Percentiles rank a stretch among this genome's conserved stretches.
Conservation (phyloP, 2,113 vertebrate genomes). For the Zapornia atra region DNA sequence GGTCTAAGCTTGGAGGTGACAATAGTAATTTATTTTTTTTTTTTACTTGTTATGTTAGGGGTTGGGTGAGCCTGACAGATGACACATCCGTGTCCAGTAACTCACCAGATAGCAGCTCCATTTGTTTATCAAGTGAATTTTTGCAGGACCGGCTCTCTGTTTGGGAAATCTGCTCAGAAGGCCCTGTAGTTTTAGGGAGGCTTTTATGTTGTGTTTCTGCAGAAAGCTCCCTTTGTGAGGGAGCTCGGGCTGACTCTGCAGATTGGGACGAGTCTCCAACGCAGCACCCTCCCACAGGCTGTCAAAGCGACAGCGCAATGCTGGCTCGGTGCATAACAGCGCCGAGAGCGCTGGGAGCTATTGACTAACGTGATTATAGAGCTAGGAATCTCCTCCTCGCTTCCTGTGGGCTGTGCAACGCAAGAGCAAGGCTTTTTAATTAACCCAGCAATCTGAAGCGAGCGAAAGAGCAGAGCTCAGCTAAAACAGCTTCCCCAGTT, state of each 20-base stretch:
- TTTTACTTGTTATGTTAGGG: background rate
- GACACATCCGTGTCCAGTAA: background rate
- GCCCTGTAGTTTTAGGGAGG: background rate
- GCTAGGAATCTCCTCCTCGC: constrained; percentile 28
- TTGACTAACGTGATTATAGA: background rate
- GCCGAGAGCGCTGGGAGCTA: constrained; percentile 32
- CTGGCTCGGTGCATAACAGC: background rate
- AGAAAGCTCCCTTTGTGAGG: constrained; percentile 46
- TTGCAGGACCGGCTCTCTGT: background rate
- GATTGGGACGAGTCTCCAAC: background rate
- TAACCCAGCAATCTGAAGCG: background rate
- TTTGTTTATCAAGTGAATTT: background rate
- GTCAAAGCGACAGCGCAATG: background rate
- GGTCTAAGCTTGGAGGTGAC: constrained; percentile 1
- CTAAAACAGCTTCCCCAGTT: constrained; percentile 1
- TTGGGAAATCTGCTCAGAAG: background rate
- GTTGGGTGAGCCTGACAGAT: background rate
- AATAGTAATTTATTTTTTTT: background rate
- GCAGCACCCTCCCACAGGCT: constrained; percentile 37
- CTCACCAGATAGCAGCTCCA: background rate
- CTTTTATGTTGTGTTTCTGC: background rate
- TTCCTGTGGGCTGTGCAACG: constrained; percentile 38
- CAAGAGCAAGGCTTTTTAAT: constrained; percentile 34
- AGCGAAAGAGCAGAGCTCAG: constrained; percentile 40
- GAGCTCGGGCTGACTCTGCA: constrained; percentile 22